Percentiles rank a stretch among this genome's conserved stretches.
phyloP scores from a whole-genome alignment of 2,113 vertebrate genomes.

The Ceyx melanurus region DNA sequence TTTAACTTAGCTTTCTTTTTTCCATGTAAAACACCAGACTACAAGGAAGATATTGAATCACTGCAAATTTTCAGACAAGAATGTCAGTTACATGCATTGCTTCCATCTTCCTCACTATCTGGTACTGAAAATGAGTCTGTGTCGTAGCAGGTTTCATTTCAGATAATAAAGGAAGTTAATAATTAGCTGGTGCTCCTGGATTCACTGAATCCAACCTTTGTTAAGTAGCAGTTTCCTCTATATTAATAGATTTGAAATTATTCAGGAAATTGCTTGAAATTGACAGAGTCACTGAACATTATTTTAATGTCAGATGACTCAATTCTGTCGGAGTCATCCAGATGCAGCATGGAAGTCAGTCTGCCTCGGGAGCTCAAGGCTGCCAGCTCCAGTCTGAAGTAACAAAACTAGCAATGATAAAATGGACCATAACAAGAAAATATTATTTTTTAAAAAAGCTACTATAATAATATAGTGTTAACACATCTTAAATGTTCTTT shows the following conservation, averaged over 20 bases:
- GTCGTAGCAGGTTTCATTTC: conserved; percentile 48
- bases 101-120: conserved; percentile 44
- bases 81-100: background rate
- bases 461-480: background rate
- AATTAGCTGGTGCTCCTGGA: conserved; percentile 67
- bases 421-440: background rate
- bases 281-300: conserved; percentile 70
- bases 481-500: background rate
- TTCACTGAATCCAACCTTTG: conserved; percentile 71
- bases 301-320: conserved; percentile 75
- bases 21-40: background rate
- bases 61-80: background rate
- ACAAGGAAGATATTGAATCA: background rate
- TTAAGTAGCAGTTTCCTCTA: conserved; percentile 75
- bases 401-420: background rate
- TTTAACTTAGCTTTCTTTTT: background rate
- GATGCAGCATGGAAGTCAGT: background rate
- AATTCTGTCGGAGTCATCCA: conserved; percentile 66
- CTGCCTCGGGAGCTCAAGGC: background rate
- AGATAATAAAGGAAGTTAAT: conserved; percentile 70
- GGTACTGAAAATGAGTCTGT: conserved; percentile 54
- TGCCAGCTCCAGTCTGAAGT: background rate
- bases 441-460: background rate
- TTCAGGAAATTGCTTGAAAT: conserved; percentile 79
- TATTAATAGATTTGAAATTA: conserved; percentile 79